These are phyloP conservation scores for Donacobius atricapilla DNA, from an alignment of 2,113 vertebrate genomes.

Conservation along the genomic window DNA sequence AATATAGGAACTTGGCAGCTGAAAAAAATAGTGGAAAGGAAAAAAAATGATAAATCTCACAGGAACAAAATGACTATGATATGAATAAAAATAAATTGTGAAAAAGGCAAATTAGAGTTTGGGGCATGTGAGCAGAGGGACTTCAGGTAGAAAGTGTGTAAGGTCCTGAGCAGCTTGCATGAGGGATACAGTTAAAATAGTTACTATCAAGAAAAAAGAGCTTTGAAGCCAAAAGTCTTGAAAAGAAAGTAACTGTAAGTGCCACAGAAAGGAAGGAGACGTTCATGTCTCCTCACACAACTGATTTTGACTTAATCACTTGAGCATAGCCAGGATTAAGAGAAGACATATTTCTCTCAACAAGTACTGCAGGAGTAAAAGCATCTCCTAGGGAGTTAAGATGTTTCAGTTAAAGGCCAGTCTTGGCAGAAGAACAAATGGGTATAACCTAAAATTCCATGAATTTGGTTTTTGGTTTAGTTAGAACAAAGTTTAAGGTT, in stretches of 20 bases:
- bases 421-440: background rate
- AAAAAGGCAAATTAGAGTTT: background rate
- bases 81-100: background rate
- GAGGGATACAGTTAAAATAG: background rate
- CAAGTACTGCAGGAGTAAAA: background rate
- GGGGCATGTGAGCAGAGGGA: background rate
- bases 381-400: background rate
- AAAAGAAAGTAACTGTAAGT: background rate
- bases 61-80: background rate
- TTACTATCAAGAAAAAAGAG: background rate
- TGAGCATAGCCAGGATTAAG: background rate
- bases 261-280: background rate
- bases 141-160: accelerated
- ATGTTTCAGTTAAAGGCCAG: background rate
- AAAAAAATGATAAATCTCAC: background rate
- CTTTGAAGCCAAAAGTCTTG: background rate
- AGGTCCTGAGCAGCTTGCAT: background rate
- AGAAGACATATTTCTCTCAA: background rate
- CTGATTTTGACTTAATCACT: background rate
- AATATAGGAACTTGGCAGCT: background rate
- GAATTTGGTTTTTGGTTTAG: background rate
- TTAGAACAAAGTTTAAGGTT: background rate
- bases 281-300: background rate
- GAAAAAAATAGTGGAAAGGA: background rate
- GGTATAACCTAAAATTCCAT: background rate